A percentile compares a stretch with the other conserved stretches of the same genome.
These are phyloP conservation scores for Pipa parva DNA, from an alignment of 2,113 vertebrate genomes.

Conservation along the genomic window DNA sequence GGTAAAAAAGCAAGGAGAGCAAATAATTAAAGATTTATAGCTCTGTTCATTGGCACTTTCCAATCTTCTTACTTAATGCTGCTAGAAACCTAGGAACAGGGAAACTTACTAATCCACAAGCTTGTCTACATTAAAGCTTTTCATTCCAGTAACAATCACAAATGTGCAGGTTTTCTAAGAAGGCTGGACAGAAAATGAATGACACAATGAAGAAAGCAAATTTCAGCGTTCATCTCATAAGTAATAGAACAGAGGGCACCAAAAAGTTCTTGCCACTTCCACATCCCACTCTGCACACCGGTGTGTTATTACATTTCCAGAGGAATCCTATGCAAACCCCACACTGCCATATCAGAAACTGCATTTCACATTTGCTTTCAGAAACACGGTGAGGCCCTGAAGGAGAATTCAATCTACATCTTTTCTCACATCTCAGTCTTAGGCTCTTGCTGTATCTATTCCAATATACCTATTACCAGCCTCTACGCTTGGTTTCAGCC, in stretches of 20 bases:
- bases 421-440: conserved; percentile 38
- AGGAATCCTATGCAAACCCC: conserved; percentile 32
- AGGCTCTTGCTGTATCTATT: conserved; percentile 41
- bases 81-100: too few relatives aligned
- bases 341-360: conserved; percentile 18
- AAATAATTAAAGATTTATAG: too few relatives aligned
- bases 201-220: conserved; percentile 11
- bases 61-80: too few relatives aligned
- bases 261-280: conserved; percentile 29
- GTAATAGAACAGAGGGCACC: conserved; percentile 23
- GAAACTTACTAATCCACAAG: background rate
- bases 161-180: conserved; percentile 1
- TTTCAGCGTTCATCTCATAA: conserved; percentile 25
- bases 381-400: conserved; percentile 38
- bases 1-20: too few relatives aligned
- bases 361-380: conserved; percentile 43
- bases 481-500: conserved; percentile 53
- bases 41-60: too few relatives aligned
- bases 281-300: conserved; percentile 6
- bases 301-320: conserved; percentile 37
- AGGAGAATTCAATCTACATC: conserved; percentile 44
- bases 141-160: conserved; percentile 25
- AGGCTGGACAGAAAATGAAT: background rate
- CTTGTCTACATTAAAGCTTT: conserved; percentile 1
- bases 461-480: conserved; percentile 49